Conservation (phyloP, 1,140 invertebrate genomes). For the Tetramorium alpestre region DNA sequence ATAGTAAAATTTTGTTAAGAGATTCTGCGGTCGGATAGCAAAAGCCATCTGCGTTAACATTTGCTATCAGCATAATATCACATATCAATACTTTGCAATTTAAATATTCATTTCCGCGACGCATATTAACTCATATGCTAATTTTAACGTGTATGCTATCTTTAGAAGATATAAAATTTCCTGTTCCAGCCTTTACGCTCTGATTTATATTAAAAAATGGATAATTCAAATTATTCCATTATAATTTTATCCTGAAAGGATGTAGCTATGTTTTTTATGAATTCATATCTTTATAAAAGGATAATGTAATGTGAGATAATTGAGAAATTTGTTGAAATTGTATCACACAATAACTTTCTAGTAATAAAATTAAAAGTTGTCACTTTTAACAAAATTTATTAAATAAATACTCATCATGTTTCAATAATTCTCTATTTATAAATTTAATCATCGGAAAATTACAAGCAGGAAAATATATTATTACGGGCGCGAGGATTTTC, state of each 20-base stretch:
- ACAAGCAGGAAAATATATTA: background rate
- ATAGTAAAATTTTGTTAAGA: background rate
- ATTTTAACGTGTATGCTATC: background rate
- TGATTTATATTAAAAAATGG: constrained; percentile 38
- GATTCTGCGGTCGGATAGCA: constrained; percentile 9
- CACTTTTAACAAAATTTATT: background rate
- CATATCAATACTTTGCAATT: constrained; percentile 49
- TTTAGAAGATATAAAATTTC: constrained; percentile 40
- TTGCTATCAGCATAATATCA: constrained; percentile 11
- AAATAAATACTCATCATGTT: background rate
- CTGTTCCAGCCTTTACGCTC: background rate
- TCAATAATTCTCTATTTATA: background rate
- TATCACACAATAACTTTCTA: background rate
- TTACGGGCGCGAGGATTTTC: background rate
- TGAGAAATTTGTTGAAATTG: background rate
- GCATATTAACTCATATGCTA: background rate
- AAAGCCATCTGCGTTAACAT: constrained; percentile 14
- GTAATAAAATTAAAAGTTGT: constrained; percentile 28
- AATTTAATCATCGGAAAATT: constrained; percentile 10
- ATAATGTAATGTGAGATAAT: background rate
- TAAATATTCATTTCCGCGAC: constrained; percentile 50
- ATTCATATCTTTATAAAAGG: background rate
- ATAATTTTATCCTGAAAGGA: constrained; percentile 1
- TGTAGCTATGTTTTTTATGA: background rate
- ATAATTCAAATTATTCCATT: constrained; percentile 17